Evolutionary conservation across 2,797 vertebrate genomes (phyloP).

Genomic region (Antrozous pallidus): DNA sequence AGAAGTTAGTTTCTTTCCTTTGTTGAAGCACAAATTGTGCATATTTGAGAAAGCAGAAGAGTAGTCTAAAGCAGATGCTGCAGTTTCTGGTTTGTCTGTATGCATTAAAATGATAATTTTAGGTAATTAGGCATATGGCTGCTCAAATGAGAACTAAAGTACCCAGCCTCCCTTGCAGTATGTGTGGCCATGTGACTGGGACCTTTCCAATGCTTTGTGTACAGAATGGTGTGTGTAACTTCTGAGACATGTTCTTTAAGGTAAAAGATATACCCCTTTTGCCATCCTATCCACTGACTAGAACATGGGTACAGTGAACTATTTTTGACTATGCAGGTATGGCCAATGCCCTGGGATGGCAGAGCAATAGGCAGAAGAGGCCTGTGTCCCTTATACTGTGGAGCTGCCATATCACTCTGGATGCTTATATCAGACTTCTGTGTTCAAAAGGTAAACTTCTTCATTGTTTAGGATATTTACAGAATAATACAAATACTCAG

Average conservation of each 20-base stretch:
- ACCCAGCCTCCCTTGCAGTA: not conserved
- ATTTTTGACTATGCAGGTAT: not conserved
- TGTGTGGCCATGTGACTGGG: not conserved
- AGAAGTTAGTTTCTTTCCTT: not conserved
- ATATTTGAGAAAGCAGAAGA: not conserved
- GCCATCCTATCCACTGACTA: not conserved
- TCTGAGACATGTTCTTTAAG: not conserved
- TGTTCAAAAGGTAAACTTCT: not conserved
- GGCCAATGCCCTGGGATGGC: not conserved
- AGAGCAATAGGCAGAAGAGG: not conserved
- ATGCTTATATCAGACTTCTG: not conserved
- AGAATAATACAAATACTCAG: not conserved
- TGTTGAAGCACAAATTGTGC: not conserved
- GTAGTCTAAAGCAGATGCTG: not conserved
- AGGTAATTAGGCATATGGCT: not conserved
- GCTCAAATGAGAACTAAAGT: not conserved
- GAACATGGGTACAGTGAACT: not conserved
- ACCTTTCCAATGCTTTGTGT: not conserved
- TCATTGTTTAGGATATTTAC: not conserved
- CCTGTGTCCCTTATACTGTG: too few relatives aligned
- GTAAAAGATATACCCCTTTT: not conserved
- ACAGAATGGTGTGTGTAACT: not conserved
- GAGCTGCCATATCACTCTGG: not conserved
- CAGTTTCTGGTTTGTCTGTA: not conserved
- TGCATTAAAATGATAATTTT: not conserved